Evolutionary conservation across 2,888 invertebrate species (phyloP).

Genomic region (Hyalella azteca): DNA sequence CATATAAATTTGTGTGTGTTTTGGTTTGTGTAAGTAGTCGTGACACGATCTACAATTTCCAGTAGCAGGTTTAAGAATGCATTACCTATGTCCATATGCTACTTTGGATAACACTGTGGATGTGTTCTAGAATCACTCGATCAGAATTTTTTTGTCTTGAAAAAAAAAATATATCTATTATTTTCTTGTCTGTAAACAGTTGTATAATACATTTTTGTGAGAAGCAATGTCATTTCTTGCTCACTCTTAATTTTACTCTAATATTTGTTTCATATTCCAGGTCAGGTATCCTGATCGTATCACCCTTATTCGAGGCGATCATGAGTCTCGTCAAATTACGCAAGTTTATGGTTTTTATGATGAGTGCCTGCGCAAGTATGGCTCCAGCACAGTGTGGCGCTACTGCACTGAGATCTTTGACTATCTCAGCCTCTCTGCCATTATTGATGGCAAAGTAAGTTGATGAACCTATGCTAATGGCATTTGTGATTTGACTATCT

Average conservation of each 20-base stretch:
- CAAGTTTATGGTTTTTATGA: slow-evolving; percentile 99
- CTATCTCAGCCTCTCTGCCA: slow-evolving; percentile 93
- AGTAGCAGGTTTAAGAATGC: no score
- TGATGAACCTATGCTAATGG: background rate
- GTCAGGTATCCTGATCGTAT: slow-evolving; percentile 98
- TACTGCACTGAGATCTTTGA: slow-evolving; percentile 99
- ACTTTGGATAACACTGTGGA: no score
- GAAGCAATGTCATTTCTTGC: slow-evolving; percentile 55
- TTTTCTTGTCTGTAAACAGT: background rate
- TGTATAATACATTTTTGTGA: background rate
- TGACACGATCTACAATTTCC: no score
- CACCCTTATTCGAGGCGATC: slow-evolving; percentile 96
- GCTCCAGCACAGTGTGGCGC: slow-evolving; percentile 97
- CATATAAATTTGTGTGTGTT: no score
- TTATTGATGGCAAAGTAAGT: slow-evolving; percentile 87
- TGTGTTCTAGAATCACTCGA: no score
- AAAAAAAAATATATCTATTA: no score
- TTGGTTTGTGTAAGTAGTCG: no score
- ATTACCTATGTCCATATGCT: no score
- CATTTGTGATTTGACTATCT: background rate
- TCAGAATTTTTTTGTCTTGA: no score
- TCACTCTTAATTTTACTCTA: no score
- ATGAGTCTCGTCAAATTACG: slow-evolving; percentile 98
- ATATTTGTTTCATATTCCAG: slow-evolving; percentile 64
- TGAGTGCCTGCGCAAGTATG: slow-evolving; percentile 98